These are phyloP conservation scores for Callosobruchus maculatus DNA, from an alignment of 2,888 invertebrate species.

Conservation along the genomic window DNA sequence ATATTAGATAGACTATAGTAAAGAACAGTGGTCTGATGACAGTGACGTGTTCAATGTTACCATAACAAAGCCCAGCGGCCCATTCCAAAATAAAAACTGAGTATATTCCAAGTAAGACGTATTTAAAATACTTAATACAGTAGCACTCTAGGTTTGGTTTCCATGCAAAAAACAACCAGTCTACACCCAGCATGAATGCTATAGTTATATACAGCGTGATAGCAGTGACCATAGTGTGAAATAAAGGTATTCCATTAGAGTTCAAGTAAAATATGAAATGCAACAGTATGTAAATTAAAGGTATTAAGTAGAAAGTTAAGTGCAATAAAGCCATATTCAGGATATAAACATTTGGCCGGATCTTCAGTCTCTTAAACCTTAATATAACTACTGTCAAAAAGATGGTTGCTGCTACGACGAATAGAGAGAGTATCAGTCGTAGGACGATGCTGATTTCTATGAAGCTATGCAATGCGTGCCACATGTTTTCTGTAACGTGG, in stretches of 20 bases:
- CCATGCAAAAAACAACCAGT: constrained; percentile 15
- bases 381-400: constrained; percentile 14
- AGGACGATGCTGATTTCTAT: constrained; percentile 5
- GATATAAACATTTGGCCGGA: constrained; percentile 10
- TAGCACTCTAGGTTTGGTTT: constrained; percentile 5
- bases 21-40: neutral
- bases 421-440: constrained; percentile 7
- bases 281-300: neutral
- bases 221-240: neutral
- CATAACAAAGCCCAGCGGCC: constrained; percentile 10
- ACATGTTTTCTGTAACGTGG: neutral
- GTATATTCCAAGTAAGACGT: constrained; percentile 8
- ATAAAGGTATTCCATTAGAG: neutral
- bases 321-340: constrained; percentile 9
- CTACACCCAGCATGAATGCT: constrained; percentile 8
- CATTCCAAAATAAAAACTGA: constrained; percentile 9
- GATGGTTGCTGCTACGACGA: constrained; percentile 10
- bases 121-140: constrained; percentile 7
- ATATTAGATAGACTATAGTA: constrained; percentile 11
- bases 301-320: constrained; percentile 7
- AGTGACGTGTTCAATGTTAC: constrained; percentile 7
- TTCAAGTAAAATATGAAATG: neutral
- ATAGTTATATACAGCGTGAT: constrained; percentile 11
- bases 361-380: constrained; percentile 11
- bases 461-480: neutral